Evolutionary conservation across 2,113 vertebrate species (phyloP), one percentile per base, ranked within the genome.

Genomic region (Lanius ludovicianus): DNA sequence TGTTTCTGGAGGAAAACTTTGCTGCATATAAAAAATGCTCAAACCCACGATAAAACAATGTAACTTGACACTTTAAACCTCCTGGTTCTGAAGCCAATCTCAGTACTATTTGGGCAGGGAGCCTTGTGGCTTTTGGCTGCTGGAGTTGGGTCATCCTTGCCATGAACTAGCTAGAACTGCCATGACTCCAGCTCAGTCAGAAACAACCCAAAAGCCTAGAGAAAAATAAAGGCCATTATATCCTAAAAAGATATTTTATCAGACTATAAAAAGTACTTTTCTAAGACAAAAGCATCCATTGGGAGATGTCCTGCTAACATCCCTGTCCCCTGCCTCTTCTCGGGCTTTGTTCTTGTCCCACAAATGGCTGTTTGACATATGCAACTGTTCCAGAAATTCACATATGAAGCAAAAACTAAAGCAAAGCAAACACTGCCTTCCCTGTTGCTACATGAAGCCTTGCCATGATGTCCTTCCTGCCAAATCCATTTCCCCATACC

Each of bases 401-500:
- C 31, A 87, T 27, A 47, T 9, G 22, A 95, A 91, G 33, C 11
- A 62, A 76, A 69, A 94, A 49, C 27, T 47, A 69, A 90, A 83
- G 14, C 22, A 91, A 84, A 93, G 53, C 23, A 84, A 96, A 90
- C 25, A 53, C 7, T 85, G 53, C 23, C 31, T 56, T 89, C 65
- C 44, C 41, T 85, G 46, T 71, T 76, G 35, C 50, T 88, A 41
- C 17, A 7, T 12, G 44, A 82, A 94, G 64, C 25, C 44, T 87
- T 67, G 70, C 55, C 65, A 69, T 62, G 70, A 73, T 28, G 59
- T 44, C 14, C 23, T 80, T 55, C 79, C 83, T 53, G 17, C 87
- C 30, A 41, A 94, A 96, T 53, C 82, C 39, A 59, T 73, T 96
- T 95, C 76, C 89, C 30, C 49, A 65, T 25, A 21, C 42, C 15